A percentile compares a stretch with the other conserved stretches of the same genome.
These are phyloP conservation scores for Varanus komodoensis DNA, from an alignment of 2,113 vertebrate species.

Conservation along the genomic window DNA sequence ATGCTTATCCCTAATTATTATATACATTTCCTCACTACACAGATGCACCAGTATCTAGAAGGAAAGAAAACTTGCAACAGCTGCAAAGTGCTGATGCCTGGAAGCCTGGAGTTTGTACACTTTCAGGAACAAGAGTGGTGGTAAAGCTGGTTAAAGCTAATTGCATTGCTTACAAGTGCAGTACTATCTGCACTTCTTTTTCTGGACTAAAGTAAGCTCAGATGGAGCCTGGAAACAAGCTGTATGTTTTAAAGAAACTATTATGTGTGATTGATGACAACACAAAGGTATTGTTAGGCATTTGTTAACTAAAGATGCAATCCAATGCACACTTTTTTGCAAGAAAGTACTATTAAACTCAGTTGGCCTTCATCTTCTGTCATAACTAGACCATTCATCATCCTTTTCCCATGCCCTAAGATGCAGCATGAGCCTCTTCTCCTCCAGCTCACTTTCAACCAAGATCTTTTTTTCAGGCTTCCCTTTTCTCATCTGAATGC, in stretches of 20 bases:
- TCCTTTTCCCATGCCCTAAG: background rate
- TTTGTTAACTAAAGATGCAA: too few species aligned
- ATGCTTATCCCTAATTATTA: background rate
- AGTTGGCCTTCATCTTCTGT: background rate
- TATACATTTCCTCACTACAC: background rate
- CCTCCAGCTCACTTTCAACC: background rate
- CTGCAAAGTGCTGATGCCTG: fast-evolving
- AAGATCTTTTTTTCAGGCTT: background rate
- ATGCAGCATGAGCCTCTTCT: background rate
- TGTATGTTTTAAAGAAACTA: background rate
- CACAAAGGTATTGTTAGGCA: background rate
- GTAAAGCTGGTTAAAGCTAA: background rate
- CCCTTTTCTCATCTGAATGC: background rate
- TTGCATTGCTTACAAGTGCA: background rate
- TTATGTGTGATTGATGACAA: background rate
- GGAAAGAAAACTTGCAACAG: background rate
- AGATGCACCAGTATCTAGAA: background rate
- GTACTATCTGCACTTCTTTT: background rate
- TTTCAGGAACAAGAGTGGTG: background rate
- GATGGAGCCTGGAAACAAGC: background rate
- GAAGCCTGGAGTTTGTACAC: background rate
- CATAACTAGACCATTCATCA: background rate
- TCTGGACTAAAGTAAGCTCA: background rate
- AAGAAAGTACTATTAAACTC: too few species aligned
- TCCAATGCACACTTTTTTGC: too few species aligned